These are phyloP conservation scores for Elanoides forficatus DNA, from an alignment of 2,113 vertebrate species.

Conservation along the genomic window DNA sequence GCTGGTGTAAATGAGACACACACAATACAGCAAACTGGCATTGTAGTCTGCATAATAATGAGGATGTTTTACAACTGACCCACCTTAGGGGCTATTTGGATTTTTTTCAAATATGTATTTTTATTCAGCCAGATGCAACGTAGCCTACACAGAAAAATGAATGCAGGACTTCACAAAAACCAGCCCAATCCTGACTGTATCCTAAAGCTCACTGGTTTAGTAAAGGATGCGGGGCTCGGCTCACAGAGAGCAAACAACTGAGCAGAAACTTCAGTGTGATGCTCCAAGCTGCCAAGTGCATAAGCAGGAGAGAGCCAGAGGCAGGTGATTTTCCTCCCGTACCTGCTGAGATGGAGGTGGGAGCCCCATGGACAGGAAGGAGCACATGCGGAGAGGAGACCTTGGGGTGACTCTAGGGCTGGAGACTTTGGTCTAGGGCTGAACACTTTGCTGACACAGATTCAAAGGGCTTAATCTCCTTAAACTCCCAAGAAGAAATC, in stretches of 20 bases:
- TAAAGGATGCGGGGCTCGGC: neutral
- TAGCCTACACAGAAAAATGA: neutral
- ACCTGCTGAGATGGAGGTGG: neutral
- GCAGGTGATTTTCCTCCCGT: neutral
- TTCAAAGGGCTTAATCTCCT: neutral
- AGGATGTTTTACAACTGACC: neutral
- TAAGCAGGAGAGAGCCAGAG: neutral
- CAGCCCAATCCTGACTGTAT: neutral
- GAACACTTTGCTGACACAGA: neutral
- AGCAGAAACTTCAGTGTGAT: neutral
- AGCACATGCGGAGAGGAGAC: neutral
- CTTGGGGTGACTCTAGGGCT: neutral
- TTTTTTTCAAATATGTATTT: neutral
- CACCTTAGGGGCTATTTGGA: neutral
- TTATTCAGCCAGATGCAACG: neutral
- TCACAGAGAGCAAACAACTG: neutral
- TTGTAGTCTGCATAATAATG: neutral
- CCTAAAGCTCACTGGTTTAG: neutral
- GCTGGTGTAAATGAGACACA: neutral
- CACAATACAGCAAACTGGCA: neutral
- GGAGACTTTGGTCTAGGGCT: neutral
- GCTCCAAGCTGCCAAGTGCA: neutral
- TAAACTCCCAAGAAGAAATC: neutral
- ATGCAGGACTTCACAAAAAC: neutral
- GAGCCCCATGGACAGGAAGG: neutral